These are phyloP conservation scores for Otocyon megalotis DNA, from an alignment of 2,113 vertebrate species.

Conservation along the genomic window DNA sequence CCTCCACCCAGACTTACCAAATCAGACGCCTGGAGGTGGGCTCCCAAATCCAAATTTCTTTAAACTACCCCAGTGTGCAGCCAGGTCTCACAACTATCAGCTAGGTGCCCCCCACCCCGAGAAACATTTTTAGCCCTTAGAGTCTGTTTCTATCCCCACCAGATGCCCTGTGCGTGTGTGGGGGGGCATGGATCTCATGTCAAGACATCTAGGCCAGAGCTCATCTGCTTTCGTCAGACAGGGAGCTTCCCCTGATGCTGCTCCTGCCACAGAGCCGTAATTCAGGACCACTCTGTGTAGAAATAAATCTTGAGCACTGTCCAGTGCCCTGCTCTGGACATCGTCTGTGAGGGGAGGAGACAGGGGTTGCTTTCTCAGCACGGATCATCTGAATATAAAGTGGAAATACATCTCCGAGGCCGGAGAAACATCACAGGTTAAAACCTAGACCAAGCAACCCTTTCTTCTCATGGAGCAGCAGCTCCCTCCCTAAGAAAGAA, in stretches of 20 bases:
- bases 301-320: background rate
- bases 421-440: background rate
- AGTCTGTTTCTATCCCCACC: background rate
- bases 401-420: background rate
- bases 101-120: background rate
- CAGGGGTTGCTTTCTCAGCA: background rate
- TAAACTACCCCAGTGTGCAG: background rate
- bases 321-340: no score
- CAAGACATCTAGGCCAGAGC: background rate
- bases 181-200: background rate
- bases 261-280: background rate
- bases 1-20: background rate
- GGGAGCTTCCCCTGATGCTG: background rate
- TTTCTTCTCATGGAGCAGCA: background rate
- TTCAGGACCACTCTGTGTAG: background rate
- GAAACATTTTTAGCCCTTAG: background rate
- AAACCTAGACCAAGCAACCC: background rate
- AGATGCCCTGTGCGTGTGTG: rapidly evolving
- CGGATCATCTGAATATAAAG: background rate
- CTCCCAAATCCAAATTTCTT: background rate
- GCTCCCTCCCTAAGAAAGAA: background rate
- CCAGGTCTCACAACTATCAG: background rate
- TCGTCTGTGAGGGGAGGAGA: background rate
- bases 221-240: background rate
- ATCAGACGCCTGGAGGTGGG: background rate